Evolutionary conservation across 2,888 invertebrate species (phyloP), one percentile per base, ranked within the genome.

Genomic region (Drosophila tanythrix): DNA sequence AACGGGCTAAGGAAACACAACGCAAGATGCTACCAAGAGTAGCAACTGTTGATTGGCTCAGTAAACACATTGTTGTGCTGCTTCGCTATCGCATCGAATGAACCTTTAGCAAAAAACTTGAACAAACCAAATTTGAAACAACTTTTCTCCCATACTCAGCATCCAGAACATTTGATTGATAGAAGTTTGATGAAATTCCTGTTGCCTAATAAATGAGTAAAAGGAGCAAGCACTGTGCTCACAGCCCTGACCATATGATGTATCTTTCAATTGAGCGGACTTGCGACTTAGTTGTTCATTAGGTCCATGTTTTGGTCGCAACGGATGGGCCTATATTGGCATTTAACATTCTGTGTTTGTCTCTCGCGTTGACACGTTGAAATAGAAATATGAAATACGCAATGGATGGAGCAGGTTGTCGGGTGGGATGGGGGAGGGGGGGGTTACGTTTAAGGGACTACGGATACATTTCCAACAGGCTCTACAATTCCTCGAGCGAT

Each of bases 381-480:
- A 40, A 40, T 57, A 70, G 64, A 73, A 78, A 67, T 74, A 79
- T 76, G 74, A 64, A 68, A 74, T 57, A 33, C 72, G 38, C 36
- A 11, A 25, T 43, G 76, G 27, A 2, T 25, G 25, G 25, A 15
- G 8, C 15, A 2, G 25, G 46, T 15, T 25, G 7, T 15, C 1
- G 7, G 10, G 31, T 2, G 31, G 33, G 10, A 0, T 1, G 8
- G 31, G 11, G 59, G 51, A 11, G 25, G 18, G 38, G 56, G 27
- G 38, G 56, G 27, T 56, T 68, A 78, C 29, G 63, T 53, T 78
- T 60, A 56, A 35, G 33, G 60, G 60, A 64, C 38, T 29, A 43
- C 35, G 38, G 70, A 65, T 76, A 55, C 60, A 65, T 76, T 76
- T 55, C 27, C 25, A 76, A 52, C 55, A 62, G 72, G 59, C 38